These are phyloP conservation scores for Zapus hudsonius DNA, from an alignment of 2,113 vertebrate genomes.

Conservation along the genomic window DNA sequence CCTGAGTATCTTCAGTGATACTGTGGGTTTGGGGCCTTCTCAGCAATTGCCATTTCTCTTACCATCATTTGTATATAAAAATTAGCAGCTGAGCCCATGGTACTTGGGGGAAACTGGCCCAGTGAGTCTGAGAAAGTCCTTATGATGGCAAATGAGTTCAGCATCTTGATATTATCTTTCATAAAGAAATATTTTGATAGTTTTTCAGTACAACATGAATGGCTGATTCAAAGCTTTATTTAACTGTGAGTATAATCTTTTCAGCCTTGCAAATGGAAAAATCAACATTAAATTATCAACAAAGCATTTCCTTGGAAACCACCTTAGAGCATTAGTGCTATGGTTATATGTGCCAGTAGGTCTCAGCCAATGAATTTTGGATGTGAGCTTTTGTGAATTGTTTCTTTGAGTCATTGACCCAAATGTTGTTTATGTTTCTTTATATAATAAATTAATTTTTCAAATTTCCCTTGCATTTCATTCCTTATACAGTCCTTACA, in stretches of 20 bases:
- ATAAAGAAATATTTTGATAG: constrained; percentile 66
- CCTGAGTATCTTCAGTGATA: constrained; percentile 24
- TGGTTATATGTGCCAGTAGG: constrained; percentile 51
- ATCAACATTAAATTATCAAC: constrained; percentile 56
- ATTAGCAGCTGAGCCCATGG: not conserved
- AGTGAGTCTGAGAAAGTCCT: constrained; percentile 44
- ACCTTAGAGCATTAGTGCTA: constrained; percentile 17
- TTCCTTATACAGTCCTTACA: constrained; percentile 38
- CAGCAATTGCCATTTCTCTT: not conserved
- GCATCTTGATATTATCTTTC: constrained; percentile 52
- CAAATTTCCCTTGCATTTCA: constrained; percentile 36
- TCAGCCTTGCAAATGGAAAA: constrained; percentile 57
- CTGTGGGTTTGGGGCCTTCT: constrained; percentile 22
- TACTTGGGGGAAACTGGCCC: constrained; percentile 33
- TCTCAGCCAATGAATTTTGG: constrained; percentile 52
- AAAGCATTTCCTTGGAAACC: constrained; percentile 9
- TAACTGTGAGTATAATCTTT: constrained; percentile 71
- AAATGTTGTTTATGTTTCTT: constrained; percentile 62
- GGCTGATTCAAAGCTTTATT: constrained; percentile 61
- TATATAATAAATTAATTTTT: constrained; percentile 72
- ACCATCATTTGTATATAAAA: constrained; percentile 24
- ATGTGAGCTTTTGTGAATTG: constrained; percentile 55
- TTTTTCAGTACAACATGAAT: constrained; percentile 44
- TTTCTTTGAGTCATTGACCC: constrained; percentile 41
- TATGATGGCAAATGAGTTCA: constrained; percentile 50